phyloP scores from a whole-genome alignment of 2,888 invertebrate species.

The Autographa pulchrina region DNA sequence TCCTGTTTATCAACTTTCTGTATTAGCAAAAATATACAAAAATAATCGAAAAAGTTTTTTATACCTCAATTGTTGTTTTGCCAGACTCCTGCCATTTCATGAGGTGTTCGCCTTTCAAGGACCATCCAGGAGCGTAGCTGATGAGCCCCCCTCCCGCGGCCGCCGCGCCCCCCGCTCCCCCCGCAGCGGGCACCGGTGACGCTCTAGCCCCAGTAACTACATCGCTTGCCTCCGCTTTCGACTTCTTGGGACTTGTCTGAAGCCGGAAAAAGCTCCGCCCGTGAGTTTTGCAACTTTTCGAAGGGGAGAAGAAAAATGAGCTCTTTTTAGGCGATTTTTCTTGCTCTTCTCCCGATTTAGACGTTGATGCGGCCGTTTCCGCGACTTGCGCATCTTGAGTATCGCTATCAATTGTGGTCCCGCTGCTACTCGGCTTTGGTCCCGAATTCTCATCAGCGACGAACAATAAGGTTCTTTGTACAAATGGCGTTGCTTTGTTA shows the following conservation, averaged over 20 bases:
- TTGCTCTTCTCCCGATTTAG: slow-evolving; percentile 81
- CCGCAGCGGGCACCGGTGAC: slow-evolving; percentile 64
- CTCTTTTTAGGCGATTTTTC: slow-evolving; percentile 87
- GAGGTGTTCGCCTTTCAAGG: slow-evolving; percentile 90
- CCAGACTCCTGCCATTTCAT: slow-evolving; percentile 91
- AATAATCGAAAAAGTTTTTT: slow-evolving; percentile 31
- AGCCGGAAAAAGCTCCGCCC: slow-evolving; percentile 87
- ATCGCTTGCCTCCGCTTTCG: slow-evolving; percentile 77
- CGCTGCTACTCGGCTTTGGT: slow-evolving; percentile 73
- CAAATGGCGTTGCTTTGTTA: slow-evolving; percentile 87
- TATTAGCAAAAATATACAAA: background rate
- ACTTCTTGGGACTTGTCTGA: slow-evolving; percentile 87
- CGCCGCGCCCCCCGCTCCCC: slow-evolving; percentile 71
- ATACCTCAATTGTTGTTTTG: slow-evolving; percentile 89
- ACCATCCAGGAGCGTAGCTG: slow-evolving; percentile 91
- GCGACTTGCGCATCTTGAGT: slow-evolving; percentile 65
- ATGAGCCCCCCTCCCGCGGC: slow-evolving; percentile 83
- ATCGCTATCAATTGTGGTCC: slow-evolving; percentile 62
- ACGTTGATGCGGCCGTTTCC: slow-evolving; percentile 73
- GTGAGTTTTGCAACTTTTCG: slow-evolving; percentile 87
- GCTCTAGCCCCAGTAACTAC: slow-evolving; percentile 63
- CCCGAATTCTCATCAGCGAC: slow-evolving; percentile 85
- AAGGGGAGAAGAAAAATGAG: slow-evolving; percentile 88
- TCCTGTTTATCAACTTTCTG: slow-evolving; percentile 10
- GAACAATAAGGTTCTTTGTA: slow-evolving; percentile 85